These are phyloP conservation scores for Diogma glabrata DNA, from an alignment of 2,888 invertebrate species.

Conservation along the genomic window DNA sequence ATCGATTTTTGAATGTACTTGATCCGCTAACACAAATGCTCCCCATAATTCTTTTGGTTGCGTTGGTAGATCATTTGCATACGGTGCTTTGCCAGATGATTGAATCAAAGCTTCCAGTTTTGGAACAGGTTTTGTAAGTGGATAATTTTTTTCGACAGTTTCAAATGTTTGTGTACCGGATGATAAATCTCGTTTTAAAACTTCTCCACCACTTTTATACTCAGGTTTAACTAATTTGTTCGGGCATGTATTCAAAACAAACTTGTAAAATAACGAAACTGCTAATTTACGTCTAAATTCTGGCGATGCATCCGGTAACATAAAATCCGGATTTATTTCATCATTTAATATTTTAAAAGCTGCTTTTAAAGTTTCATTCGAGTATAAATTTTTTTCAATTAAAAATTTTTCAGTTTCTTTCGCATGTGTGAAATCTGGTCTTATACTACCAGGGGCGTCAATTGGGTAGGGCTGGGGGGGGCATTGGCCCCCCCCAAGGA, in stretches of 20 bases:
- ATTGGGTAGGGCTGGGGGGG: too few relatives aligned
- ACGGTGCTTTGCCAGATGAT: conserved; percentile 64
- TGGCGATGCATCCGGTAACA: conserved; percentile 55
- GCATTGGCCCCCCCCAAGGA: too few relatives aligned
- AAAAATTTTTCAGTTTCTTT: conserved; percentile 40
- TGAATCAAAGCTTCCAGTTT: conserved; percentile 61
- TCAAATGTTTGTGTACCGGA: conserved; percentile 58
- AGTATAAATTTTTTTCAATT: conserved; percentile 37
- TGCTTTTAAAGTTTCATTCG: conserved; percentile 35
- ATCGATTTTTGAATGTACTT: conserved; percentile 44
- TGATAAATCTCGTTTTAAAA: conserved; percentile 50
- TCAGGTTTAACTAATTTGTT: conserved; percentile 37
- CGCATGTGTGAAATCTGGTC: conserved; percentile 44
- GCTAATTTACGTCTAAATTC: conserved; percentile 59
- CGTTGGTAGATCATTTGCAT: conserved; percentile 59
- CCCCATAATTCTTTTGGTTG: conserved; percentile 49
- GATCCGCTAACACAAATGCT: conserved; percentile 50
- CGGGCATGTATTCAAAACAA: conserved; percentile 45
- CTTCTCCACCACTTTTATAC: conserved; percentile 44
- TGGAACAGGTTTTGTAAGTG: conserved; percentile 60
- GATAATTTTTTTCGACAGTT: conserved; percentile 56
- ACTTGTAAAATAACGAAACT: conserved; percentile 68
- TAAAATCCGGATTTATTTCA: conserved; percentile 52
- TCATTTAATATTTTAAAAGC: conserved; percentile 41
- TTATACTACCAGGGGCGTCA: conserved; percentile 54